Evolutionary conservation across 2,797 vertebrate genomes (phyloP).

Genomic region (Peromyscus aztecus): DNA sequence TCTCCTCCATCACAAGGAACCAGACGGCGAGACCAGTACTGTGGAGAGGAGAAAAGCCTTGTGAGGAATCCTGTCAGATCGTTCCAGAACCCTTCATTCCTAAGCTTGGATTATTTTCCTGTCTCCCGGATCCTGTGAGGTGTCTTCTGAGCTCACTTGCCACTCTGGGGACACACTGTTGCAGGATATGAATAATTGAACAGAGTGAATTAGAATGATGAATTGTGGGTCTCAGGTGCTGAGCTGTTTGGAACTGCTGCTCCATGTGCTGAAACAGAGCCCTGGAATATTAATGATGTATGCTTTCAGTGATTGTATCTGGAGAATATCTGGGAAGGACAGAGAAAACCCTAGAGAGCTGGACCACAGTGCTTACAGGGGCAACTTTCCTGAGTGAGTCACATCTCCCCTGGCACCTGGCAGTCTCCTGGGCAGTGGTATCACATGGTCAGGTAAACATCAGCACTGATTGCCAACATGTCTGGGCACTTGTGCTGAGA

Average conservation of each 20-base stretch:
- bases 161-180: constrained; percentile 73
- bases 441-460: too few relatives aligned
- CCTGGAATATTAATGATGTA: constrained; percentile 76
- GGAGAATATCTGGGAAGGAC: constrained; percentile 20
- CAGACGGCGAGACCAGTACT: neutral
- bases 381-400: constrained; percentile 1
- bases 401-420: neutral
- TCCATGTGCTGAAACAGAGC: constrained; percentile 62
- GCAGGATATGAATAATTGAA: constrained; percentile 82
- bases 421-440: neutral
- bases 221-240: constrained; percentile 86
- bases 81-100: neutral
- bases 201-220: constrained; percentile 84
- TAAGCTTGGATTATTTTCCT: neutral
- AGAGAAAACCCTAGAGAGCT: neutral
- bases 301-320: constrained; percentile 76
- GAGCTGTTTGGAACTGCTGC: constrained; percentile 76
- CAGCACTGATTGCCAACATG: neutral
- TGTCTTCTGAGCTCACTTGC: constrained; percentile 72
- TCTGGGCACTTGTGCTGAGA: neutral
- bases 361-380: neutral
- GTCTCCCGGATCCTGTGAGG: neutral
- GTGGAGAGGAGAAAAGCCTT: neutral
- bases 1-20: neutral
- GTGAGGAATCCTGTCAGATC: neutral